Evolutionary conservation across 2,797 vertebrate species (phyloP).

Genomic region (Falco cherrug): DNA sequence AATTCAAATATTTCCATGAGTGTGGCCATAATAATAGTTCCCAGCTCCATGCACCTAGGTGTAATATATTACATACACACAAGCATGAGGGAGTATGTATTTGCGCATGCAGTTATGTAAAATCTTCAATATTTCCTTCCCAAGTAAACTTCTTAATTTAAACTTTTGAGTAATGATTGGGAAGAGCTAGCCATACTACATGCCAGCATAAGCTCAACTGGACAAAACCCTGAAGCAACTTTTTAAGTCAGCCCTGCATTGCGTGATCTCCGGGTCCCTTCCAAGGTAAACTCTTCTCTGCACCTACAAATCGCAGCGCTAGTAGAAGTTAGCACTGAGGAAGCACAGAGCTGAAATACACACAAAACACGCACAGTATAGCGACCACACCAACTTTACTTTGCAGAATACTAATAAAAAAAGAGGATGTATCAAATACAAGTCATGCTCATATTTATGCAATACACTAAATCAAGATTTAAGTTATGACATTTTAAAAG

Average conservation of each 20-base stretch:
- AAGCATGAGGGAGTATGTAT: not conserved
- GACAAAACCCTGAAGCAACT: not conserved
- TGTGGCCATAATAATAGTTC: not conserved
- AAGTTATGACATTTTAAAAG: conserved; percentile 2
- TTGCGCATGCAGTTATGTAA: not conserved
- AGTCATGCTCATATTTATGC: not conserved
- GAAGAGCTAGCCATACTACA: not conserved
- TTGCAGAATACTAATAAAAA: not conserved
- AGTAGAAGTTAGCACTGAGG: not conserved
- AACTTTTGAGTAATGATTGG: not conserved
- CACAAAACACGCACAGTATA: fast-evolving
- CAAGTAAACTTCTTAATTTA: conserved; percentile 9
- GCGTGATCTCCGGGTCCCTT: not conserved
- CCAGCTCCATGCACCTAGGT: not conserved
- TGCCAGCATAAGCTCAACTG: not conserved
- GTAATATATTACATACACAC: not conserved
- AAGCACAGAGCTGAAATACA: not conserved
- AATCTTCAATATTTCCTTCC: conserved; percentile 10
- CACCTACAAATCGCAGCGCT: not conserved
- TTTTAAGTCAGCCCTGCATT: not conserved
- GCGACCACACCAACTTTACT: not conserved
- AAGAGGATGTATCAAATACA: not conserved
- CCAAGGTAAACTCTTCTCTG: not conserved
- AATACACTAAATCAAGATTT: not conserved
- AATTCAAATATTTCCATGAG: conserved; percentile 64